Evolutionary conservation across 1,140 invertebrate species (phyloP).

Genomic region (Drosophila ambigua): DNA sequence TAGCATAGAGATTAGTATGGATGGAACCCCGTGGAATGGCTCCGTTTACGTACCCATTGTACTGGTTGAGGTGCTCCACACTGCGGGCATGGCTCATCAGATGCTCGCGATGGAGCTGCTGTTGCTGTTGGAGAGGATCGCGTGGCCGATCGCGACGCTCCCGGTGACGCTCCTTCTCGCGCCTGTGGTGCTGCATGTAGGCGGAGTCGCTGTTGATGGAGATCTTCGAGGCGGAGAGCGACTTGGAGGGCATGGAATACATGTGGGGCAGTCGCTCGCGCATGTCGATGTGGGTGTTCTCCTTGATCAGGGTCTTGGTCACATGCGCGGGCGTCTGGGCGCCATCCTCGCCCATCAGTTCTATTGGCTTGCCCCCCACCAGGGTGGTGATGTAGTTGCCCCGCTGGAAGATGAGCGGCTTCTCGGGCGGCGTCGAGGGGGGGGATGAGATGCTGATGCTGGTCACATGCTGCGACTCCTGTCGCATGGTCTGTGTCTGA

Average conservation of each 20-base stretch:
- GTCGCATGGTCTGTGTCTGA: constrained; percentile 8
- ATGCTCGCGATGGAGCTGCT: constrained; percentile 66
- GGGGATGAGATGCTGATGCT: constrained; percentile 83
- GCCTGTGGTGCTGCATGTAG: constrained; percentile 69
- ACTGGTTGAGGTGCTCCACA: constrained; percentile 80
- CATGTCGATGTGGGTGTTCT: constrained; percentile 74
- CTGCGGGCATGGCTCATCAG: constrained; percentile 74
- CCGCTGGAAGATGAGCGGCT: constrained; percentile 77
- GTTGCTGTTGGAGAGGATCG: constrained; percentile 71
- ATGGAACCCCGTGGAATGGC: background rate
- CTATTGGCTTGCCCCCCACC: constrained; percentile 82
- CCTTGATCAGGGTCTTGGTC: constrained; percentile 81
- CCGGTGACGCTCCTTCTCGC: constrained; percentile 71
- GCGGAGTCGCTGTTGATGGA: constrained; percentile 82
- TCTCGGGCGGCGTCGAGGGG: constrained; percentile 71
- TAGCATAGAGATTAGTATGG: background rate
- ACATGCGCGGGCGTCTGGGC: constrained; percentile 56
- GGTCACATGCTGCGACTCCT: constrained; percentile 70
- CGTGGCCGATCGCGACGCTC: constrained; percentile 59
- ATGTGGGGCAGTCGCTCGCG: constrained; percentile 55
- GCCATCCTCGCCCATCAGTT: constrained; percentile 59
- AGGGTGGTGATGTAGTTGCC: constrained; percentile 83
- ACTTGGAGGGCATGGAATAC: constrained; percentile 76
- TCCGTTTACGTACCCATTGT: constrained; percentile 61
- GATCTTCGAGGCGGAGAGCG: constrained; percentile 81